Evolutionary conservation across 2,888 invertebrate genomes (phyloP), one percentile per base, ranked within the genome.

Genomic region (Gastracanthus pulcherrimus): DNA sequence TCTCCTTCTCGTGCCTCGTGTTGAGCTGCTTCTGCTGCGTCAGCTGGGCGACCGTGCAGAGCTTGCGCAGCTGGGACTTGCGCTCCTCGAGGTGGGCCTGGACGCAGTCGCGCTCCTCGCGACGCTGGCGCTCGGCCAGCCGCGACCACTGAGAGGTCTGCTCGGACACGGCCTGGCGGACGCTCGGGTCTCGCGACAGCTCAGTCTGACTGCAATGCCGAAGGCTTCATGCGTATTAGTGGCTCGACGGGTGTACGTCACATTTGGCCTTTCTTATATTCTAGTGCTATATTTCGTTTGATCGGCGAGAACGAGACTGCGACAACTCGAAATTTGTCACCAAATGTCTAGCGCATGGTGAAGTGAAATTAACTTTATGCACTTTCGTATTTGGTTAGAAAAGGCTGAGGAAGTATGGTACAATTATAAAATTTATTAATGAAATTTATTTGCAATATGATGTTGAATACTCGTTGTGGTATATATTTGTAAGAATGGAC

Each of bases 81-180:
- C 98, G 95, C 92, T 99, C 98, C 89, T 98, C 96, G 19, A 98
- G 93, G 88, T 98, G 95, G 85, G 95, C 93, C 76, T 96, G 94
- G 78, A 98, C 94, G 92, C 97, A 94, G 81, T 96, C 96, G 94
- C 96, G 96, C 90, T 96, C 96, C 92, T 97, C 97, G 82, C 94
- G 95, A 84, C 97, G 94, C 86, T 97, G 98, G 55, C 95, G 93
- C 83, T 96, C 95, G 86, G 97, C 96, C 93, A 99, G 94, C 88
- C 96, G 96, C 81, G 97, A 96, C 99, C 99, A 99, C 87, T 99
- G 98, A 16, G 95, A 93, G 6, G 98, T 98, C 92, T 99, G 99
- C 85, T 98, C 98, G 51, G 95, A 94, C 36, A 99, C 98, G 74
- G 98, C 93, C 87, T 95, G 95, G 84, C 96, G 95, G 86, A 97